Evolutionary conservation across 2,113 vertebrate genomes (phyloP).

Genomic region (Oreocharis arfaki): DNA sequence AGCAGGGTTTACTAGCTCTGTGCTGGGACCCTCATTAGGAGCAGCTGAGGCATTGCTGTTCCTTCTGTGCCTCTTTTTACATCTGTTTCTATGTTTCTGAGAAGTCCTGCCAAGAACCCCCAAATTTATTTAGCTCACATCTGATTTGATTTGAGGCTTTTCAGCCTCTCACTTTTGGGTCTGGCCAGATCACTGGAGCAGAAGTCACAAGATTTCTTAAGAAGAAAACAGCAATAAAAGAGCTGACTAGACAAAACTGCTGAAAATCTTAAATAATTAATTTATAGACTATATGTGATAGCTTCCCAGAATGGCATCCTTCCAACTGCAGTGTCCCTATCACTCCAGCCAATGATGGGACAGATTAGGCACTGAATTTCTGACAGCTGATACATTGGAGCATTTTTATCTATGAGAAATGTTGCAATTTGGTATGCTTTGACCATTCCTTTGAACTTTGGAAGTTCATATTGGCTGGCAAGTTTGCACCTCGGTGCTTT

Average conservation of each 20-base stretch:
- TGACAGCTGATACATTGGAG: not conserved
- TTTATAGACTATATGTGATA: not conserved
- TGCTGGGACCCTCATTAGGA: not conserved
- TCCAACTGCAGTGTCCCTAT: not conserved
- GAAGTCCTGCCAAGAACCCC: slow-evolving; percentile 29
- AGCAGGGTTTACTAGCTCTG: not conserved
- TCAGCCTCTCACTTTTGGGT: not conserved
- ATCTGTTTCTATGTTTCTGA: slow-evolving; percentile 33
- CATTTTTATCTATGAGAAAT: not conserved
- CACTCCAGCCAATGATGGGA: not conserved
- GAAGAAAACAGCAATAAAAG: not conserved
- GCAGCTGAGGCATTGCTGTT: not conserved
- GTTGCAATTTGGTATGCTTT: not conserved
- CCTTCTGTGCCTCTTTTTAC: not conserved
- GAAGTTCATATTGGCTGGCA: not conserved
- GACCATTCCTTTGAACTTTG: not conserved
- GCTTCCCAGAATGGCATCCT: not conserved
- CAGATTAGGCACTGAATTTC: not conserved
- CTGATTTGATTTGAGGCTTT: slow-evolving; percentile 5
- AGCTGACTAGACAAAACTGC: not conserved
- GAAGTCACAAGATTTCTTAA: slow-evolving; percentile 3
- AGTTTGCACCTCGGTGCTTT: not conserved
- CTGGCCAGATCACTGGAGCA: not conserved
- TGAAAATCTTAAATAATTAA: not conserved
- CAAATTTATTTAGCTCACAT: not conserved